phyloP scores from a whole-genome alignment of 2,888 invertebrate genomes.

The Corbicula japonica region DNA sequence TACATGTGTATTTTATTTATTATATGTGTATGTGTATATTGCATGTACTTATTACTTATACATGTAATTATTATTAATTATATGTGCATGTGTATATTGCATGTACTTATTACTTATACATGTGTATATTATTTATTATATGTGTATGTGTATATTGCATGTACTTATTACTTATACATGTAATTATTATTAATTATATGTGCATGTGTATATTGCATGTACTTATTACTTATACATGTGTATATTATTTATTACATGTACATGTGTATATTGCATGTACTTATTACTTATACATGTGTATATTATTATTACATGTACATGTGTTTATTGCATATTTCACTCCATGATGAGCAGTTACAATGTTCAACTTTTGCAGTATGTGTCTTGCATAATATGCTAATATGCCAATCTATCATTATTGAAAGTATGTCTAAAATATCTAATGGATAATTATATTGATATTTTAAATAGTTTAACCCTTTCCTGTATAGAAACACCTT shows the following conservation, averaged over 20 bases:
- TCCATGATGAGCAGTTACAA: too few species aligned
- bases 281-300: background rate
- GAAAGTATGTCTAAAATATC: too few species aligned
- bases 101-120: background rate
- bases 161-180: background rate
- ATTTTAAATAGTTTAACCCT: too few species aligned
- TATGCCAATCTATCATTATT: too few species aligned
- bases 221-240: background rate
- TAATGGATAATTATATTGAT: too few species aligned
- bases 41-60: background rate
- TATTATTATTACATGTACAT: too few species aligned
- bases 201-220: background rate
- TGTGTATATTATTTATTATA: constrained; percentile 4
- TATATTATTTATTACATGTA: constrained; percentile 2
- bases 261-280: background rate
- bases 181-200: constrained; percentile 5
- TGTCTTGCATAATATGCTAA: too few species aligned
- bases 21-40: background rate
- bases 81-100: background rate
- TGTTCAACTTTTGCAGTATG: too few species aligned
- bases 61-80: constrained; percentile 5
- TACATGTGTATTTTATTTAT: constrained; percentile 1
- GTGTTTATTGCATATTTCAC: too few species aligned
- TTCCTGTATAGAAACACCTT: too few species aligned
- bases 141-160: background rate